These are phyloP conservation scores for Myotis myotis DNA, from an alignment of 2,797 vertebrate species.

Conservation along the genomic window DNA sequence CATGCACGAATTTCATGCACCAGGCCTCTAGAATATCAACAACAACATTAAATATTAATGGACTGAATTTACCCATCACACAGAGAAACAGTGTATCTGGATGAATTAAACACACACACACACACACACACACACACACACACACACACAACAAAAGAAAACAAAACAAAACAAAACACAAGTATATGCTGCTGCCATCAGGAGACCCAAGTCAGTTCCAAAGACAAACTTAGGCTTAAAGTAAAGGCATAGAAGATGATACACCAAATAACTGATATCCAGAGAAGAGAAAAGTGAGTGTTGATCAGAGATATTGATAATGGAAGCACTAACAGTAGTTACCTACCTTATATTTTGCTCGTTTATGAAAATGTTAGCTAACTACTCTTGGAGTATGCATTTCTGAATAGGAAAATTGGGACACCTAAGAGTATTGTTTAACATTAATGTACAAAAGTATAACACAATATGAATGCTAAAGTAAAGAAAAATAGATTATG, in stretches of 20 bases:
- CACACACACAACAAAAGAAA: too few relatives aligned
- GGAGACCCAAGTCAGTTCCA: not conserved
- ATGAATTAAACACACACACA: not conserved
- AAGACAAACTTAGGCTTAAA: too few relatives aligned
- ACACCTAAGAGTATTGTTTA: not conserved
- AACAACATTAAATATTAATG: too few relatives aligned
- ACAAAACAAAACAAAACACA: too few relatives aligned
- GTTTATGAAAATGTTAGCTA: not conserved
- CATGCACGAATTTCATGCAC: too few relatives aligned
- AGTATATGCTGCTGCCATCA: not conserved
- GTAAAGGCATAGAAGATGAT: too few relatives aligned
- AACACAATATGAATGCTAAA: not conserved
- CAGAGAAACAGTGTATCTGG: not conserved
- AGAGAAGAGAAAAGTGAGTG: too few relatives aligned
- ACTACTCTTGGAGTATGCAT: not conserved
- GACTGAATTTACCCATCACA: too few relatives aligned
- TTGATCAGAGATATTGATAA: not conserved
- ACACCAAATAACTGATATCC: too few relatives aligned
- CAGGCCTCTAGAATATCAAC: too few relatives aligned
- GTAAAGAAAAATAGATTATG: slow-evolving; percentile 13
- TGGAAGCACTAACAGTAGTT: not conserved
- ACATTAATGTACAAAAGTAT: not conserved
- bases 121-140: too few relatives aligned
- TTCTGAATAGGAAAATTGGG: not conserved
- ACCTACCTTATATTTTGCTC: not conserved